Evolutionary conservation across 2,797 vertebrate genomes (phyloP).

Genomic region (Notolabrus celidotus): DNA sequence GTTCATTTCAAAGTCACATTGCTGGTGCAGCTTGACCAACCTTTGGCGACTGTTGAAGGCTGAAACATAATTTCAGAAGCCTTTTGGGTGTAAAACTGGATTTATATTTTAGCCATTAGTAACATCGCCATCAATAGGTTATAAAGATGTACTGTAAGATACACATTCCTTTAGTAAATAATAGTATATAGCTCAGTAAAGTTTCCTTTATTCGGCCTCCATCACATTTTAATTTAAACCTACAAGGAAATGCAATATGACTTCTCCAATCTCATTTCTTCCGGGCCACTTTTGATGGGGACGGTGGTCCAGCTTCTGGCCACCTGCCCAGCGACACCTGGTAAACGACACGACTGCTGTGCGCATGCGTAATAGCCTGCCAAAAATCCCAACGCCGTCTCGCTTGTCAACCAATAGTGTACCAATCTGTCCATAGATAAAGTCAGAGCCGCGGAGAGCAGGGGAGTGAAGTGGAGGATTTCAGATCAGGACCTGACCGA

Average conservation of each 20-base stretch:
- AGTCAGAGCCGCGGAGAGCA: constrained; percentile 67
- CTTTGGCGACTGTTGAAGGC: not conserved
- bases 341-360: constrained; percentile 77
- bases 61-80: no score
- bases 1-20: not conserved
- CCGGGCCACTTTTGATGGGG: constrained; percentile 12
- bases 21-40: not conserved
- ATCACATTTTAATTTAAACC: not conserved
- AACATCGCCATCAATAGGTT: not conserved
- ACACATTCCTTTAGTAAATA: not conserved
- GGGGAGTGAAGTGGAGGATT: constrained; percentile 55
- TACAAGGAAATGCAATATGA: constrained; percentile 23
- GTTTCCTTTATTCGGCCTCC: constrained; percentile 24
- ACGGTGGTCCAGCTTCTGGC: constrained; percentile 44
- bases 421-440: constrained; percentile 83
- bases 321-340: constrained; percentile 87
- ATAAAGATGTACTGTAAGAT: not conserved
- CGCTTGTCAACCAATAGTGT: constrained; percentile 78
- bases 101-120: not conserved
- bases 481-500: constrained; percentile 31
- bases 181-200: no score
- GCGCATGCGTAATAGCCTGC: constrained; percentile 85
- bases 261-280: constrained; percentile 27
- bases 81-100: not conserved
- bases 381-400: constrained; percentile 73